phyloP scores from a whole-genome alignment of 2,888 invertebrate species.

The Lysandra coridon region DNA sequence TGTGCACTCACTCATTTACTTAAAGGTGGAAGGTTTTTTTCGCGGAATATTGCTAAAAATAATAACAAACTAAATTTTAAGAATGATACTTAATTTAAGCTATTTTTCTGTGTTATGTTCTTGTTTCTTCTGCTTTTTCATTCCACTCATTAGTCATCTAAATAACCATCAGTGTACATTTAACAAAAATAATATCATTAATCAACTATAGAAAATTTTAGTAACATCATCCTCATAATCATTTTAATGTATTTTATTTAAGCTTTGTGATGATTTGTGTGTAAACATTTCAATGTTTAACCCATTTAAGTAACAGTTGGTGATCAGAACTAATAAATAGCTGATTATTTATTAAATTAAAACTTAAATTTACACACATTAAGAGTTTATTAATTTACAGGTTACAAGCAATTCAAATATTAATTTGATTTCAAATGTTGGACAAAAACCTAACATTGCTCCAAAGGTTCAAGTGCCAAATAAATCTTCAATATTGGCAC shows the following conservation, averaged over 20 bases:
- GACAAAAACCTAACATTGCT: slow-evolving; percentile 67
- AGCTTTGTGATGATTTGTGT: neutral
- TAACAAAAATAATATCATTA: neutral
- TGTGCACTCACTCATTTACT: too few species aligned
- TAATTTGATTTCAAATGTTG: slow-evolving; percentile 70
- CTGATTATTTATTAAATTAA: slow-evolving; percentile 1
- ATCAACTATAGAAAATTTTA: neutral
- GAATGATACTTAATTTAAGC: neutral
- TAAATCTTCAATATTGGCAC: slow-evolving; percentile 67
- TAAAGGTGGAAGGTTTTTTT: too few species aligned
- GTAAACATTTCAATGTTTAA: neutral
- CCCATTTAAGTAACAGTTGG: neutral
- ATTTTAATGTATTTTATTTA: neutral
- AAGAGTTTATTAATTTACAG: slow-evolving; percentile 52
- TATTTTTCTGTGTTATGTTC: neutral
- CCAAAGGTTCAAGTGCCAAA: slow-evolving; percentile 62
- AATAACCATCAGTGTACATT: neutral
- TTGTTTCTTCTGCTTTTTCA: neutral
- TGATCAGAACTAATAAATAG: neutral
- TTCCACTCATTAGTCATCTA: neutral
- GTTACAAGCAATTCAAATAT: slow-evolving; percentile 68
- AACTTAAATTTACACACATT: neutral
- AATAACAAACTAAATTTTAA: too few species aligned
- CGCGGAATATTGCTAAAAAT: too few species aligned
- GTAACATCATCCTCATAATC: neutral